Evolutionary conservation across 2,888 invertebrate genomes (phyloP), one percentile per base, ranked within the genome.

Genomic region (Melieria omissa): DNA sequence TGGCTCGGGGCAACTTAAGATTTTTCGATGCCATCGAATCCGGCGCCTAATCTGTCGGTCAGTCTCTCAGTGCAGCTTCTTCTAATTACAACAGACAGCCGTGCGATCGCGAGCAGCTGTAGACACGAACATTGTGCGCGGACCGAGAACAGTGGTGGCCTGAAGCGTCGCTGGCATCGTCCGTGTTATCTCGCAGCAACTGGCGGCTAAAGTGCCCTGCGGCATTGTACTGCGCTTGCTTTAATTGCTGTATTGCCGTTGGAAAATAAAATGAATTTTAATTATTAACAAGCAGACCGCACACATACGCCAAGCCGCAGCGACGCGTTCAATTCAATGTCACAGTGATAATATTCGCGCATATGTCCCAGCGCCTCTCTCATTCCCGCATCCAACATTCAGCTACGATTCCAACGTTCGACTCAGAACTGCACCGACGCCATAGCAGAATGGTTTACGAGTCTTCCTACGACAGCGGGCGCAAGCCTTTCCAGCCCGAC

Each of bases 401-500:
- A 49, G 12, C 49, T 49, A 2, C 29, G 29, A 29, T 29, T 29
- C 29, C 29, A 29, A 29, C 29, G 29, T 29, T 29, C 29, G 29
- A 1, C 29, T 29, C 29, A 29, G 29, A 29, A 29, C 29, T 29
- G 29, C 29, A 29, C 29, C 29, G 29, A 29, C 29, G 29, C 29
- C 14, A 46, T n/a, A 45, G 14, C 45, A 71, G 46, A n/a, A 83
- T 84, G 84, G 81, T 83, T 1, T 84, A 84, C 71, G 84, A 84
- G 65, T 75, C 80, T 4, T 85, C 86, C 5, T 86, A 86, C 46
- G 85, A 84, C 66, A 81, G 79, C 16, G 86, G 86, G 9, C 78
- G 78, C 7, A 79, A 76, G 65, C 85, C 86, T 42, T 86, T 83
- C 71, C 76, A 75, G n/a, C 86, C 86, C n/a, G 86, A 86, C 65